Percentiles rank a stretch among this genome's conserved stretches.
Evolutionary conservation across 1,140 invertebrate genomes (phyloP).

Genomic region (Cyclargus thomasi): DNA sequence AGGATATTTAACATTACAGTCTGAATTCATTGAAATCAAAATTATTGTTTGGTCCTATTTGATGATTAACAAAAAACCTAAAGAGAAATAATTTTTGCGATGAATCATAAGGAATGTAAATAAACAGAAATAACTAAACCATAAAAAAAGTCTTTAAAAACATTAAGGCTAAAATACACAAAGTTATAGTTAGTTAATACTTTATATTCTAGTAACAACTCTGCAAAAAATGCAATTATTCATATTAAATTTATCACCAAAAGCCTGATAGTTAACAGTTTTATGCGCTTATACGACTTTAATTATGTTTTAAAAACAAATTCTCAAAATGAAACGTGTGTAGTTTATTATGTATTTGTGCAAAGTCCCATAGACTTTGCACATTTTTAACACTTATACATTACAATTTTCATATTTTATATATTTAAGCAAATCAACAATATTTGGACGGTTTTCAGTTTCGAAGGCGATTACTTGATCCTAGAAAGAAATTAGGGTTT

Average conservation of each 20-base stretch:
- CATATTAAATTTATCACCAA: neutral
- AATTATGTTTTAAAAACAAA: no score
- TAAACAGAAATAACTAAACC: neutral
- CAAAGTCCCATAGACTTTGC: neutral
- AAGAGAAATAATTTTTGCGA: neutral
- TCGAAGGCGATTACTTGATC: conserved; percentile 16
- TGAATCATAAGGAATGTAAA: neutral
- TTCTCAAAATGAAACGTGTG: neutral
- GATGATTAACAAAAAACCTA: neutral
- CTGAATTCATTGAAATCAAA: neutral
- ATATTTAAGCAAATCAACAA: conserved; percentile 6
- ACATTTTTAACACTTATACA: neutral
- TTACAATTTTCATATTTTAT: neutral
- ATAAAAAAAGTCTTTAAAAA: conserved; percentile 7
- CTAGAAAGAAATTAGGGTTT: neutral
- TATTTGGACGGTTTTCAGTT: conserved; percentile 22
- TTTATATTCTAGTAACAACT: neutral
- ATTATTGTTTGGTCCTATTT: neutral
- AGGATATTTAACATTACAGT: neutral
- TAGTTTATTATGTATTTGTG: neutral
- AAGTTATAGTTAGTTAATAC: conserved; percentile 5
- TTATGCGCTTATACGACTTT: no score
- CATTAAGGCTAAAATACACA: neutral
- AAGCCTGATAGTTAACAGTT: neutral
- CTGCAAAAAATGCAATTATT: neutral